A percentile compares a stretch with the other conserved stretches of the same genome.
These are phyloP conservation scores for Brachionus koreanus DNA, from an alignment of 1,140 invertebrate species.

Conservation along the genomic window DNA sequence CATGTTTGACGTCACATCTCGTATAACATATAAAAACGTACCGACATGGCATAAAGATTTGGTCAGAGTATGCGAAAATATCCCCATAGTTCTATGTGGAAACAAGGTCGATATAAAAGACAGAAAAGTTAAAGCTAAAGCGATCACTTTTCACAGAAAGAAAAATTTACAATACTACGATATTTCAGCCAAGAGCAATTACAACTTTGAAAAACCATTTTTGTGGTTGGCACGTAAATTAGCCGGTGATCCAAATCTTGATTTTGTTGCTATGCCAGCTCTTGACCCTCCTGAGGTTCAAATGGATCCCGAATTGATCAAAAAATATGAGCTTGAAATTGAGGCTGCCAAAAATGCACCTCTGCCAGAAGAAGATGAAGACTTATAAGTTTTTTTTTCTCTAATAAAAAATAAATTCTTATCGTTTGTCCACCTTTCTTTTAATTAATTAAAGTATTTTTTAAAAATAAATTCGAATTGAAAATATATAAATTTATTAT, in stretches of 20 bases:
- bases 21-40: slow-evolving; percentile 99
- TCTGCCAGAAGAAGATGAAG: slow-evolving; percentile 39
- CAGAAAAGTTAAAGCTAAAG: slow-evolving; percentile 98
- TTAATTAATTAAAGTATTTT: slow-evolving; percentile 5
- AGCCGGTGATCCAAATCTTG: slow-evolving; percentile 95
- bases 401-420: slow-evolving; percentile 14
- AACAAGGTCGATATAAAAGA: slow-evolving; percentile 95
- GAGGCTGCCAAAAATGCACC: slow-evolving; percentile 43
- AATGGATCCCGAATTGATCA: slow-evolving; percentile 93
- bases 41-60: slow-evolving; percentile 99
- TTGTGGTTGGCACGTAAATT: slow-evolving; percentile 90
- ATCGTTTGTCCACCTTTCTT: background rate
- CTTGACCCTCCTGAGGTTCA: slow-evolving; percentile 92
- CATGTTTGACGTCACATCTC: slow-evolving; percentile 99
- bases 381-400: slow-evolving; percentile 25
- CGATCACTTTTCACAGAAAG: slow-evolving; percentile 91
- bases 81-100: slow-evolving; percentile 80
- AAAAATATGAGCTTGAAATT: slow-evolving; percentile 94
- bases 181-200: slow-evolving; percentile 98
- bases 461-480: slow-evolving; percentile 12
- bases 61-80: slow-evolving; percentile 96
- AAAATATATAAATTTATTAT: background rate
- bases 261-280: slow-evolving; percentile 98
- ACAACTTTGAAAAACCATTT: slow-evolving; percentile 99
- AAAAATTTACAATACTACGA: slow-evolving; percentile 99